Percentiles rank a stretch among this genome's conserved stretches.
These are phyloP conservation scores for Elanoides forficatus DNA, from an alignment of 2,113 vertebrate genomes.

Conservation along the genomic window DNA sequence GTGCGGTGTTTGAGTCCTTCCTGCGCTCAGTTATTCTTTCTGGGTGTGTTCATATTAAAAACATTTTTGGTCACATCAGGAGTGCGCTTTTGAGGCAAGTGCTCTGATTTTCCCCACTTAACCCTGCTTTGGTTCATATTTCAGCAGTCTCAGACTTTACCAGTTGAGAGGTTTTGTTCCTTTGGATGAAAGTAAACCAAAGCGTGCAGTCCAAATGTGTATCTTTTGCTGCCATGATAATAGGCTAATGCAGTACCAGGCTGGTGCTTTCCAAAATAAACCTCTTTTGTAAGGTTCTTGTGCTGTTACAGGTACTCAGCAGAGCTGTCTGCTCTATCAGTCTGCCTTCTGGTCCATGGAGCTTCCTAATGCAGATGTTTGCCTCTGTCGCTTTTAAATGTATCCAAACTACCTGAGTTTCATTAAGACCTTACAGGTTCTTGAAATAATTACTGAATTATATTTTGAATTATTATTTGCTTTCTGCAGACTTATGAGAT, in stretches of 20 bases:
- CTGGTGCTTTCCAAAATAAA: background rate
- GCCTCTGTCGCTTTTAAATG: background rate
- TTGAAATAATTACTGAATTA: background rate
- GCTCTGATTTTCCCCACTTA: background rate
- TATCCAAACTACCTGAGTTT: background rate
- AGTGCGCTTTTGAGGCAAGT: background rate
- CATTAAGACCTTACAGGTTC: background rate
- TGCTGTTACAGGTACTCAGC: background rate
- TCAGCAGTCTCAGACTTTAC: background rate
- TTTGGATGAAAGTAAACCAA: background rate
- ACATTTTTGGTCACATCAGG: background rate
- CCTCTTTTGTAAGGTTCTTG: background rate
- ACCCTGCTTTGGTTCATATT: background rate
- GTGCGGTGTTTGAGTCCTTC: background rate
- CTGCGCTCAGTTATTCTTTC: background rate
- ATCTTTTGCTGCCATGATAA: background rate
- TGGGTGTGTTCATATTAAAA: background rate
- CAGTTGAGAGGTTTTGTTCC: background rate
- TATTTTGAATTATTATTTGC: background rate
- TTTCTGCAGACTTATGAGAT: rapidly evolving
- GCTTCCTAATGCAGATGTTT: background rate
- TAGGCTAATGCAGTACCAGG: background rate
- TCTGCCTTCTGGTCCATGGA: rapidly evolving
- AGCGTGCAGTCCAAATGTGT: rapidly evolving
- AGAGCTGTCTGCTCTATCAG: background rate